Evolutionary conservation across 2,113 vertebrate species (phyloP).

Genomic region (Etia nguti): DNA sequence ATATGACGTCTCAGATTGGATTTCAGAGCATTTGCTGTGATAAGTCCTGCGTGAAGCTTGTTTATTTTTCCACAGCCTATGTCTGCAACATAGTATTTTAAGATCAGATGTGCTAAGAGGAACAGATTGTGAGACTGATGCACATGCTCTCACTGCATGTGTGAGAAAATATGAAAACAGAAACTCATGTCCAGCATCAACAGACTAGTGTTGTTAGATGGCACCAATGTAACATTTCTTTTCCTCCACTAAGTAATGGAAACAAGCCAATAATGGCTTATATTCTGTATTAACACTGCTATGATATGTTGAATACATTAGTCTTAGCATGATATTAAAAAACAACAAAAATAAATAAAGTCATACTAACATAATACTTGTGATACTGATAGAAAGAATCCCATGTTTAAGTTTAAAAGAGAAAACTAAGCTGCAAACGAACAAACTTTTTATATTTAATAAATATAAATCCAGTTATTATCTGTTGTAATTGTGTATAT

Average conservation of each 20-base stretch:
- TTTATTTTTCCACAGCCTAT: conserved; percentile 33
- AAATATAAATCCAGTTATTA: not conserved
- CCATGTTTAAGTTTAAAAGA: not conserved
- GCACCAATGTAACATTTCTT: not conserved
- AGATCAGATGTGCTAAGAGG: conserved; percentile 25
- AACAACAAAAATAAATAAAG: not conserved
- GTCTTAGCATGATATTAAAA: not conserved
- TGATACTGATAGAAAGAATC: not conserved
- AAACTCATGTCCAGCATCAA: not conserved
- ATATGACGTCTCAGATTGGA: conserved; percentile 40
- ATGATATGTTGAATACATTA: not conserved
- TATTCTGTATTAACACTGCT: not conserved
- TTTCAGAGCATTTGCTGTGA: conserved; percentile 56
- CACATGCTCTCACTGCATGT: not conserved
- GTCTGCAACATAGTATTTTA: conserved; percentile 21
- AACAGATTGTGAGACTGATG: conserved; percentile 7
- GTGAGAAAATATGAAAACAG: conserved; percentile 10
- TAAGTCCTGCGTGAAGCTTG: conserved; percentile 42
- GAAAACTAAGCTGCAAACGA: not conserved
- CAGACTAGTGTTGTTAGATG: not conserved
- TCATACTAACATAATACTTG: not conserved
- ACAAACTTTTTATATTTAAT: not conserved
- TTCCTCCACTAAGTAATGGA: not conserved
- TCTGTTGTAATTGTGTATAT: not conserved
- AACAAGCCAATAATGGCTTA: not conserved